Evolutionary conservation across 2,113 vertebrate species (phyloP).

Genomic region (Prunella fulvescens): DNA sequence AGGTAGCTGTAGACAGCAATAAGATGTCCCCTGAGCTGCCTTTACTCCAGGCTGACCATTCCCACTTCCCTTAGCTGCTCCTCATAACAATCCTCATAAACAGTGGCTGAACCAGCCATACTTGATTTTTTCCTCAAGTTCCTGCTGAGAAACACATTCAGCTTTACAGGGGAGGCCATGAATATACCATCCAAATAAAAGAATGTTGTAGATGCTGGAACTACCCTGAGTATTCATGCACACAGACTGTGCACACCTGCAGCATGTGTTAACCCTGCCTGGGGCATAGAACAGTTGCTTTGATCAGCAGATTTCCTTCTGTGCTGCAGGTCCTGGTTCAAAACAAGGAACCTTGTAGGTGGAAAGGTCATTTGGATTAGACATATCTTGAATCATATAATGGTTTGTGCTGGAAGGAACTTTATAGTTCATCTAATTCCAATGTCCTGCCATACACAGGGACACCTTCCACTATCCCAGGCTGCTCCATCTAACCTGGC

Average conservation of each 20-base stretch:
- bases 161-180: background rate
- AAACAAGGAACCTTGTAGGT: background rate
- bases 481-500: background rate
- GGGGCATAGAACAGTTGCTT: background rate
- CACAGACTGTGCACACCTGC: background rate
- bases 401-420: background rate
- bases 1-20: background rate
- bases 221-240: background rate
- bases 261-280: background rate
- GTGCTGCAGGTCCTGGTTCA: background rate
- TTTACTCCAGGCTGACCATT: background rate
- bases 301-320: background rate
- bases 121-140: background rate
- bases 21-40: background rate
- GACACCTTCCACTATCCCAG: background rate
- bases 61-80: background rate
- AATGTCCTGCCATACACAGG: too few species aligned
- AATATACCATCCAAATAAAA: background rate
- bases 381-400: background rate
- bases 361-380: background rate
- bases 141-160: background rate
- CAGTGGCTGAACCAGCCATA: accelerated
- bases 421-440: background rate
- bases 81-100: background rate
- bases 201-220: background rate